Evolutionary conservation across 2,113 vertebrate species (phyloP).

Genomic region (Rhinogobius similis): DNA sequence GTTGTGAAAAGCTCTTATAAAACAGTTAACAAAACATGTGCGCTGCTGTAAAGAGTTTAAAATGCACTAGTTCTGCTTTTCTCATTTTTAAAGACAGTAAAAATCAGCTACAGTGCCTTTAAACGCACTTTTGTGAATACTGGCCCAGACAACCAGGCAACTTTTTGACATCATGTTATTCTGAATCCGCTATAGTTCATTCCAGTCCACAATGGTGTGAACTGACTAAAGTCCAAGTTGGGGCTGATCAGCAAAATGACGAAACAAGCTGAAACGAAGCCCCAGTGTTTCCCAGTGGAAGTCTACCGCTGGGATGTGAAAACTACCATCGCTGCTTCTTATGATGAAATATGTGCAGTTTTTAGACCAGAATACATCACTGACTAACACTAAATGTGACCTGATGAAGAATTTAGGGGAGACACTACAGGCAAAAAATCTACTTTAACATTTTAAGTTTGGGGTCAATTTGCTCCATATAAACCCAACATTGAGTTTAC

Average conservation of each 20-base stretch:
- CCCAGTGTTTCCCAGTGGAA: conserved; percentile 12
- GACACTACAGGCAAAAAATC: not conserved
- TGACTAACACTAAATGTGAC: not conserved
- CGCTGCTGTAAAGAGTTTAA: no score
- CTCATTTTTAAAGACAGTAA: no score
- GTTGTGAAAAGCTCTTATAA: no score
- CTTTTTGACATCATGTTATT: not conserved
- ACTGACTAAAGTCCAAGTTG: conserved; percentile 38
- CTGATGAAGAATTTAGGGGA: not conserved
- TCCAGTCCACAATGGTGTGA: conserved; percentile 29
- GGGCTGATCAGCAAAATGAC: conserved; percentile 64
- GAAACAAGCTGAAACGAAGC: conserved; percentile 63
- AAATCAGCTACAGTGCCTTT: no score
- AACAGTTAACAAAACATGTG: no score
- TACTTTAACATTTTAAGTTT: not conserved
- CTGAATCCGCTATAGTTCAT: conserved; percentile 11
- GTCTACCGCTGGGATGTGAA: conserved; percentile 1
- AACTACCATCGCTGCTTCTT: conserved; percentile 8
- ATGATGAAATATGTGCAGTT: conserved; percentile 42
- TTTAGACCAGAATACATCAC: conserved; percentile 13
- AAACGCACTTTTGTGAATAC: not conserved
- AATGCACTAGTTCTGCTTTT: no score
- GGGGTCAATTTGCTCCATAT: not conserved
- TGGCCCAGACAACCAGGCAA: not conserved
- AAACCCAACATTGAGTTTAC: not conserved